Conservation (phyloP, 1,140 invertebrate species). For the Drosophila nigrodunni region DNA sequence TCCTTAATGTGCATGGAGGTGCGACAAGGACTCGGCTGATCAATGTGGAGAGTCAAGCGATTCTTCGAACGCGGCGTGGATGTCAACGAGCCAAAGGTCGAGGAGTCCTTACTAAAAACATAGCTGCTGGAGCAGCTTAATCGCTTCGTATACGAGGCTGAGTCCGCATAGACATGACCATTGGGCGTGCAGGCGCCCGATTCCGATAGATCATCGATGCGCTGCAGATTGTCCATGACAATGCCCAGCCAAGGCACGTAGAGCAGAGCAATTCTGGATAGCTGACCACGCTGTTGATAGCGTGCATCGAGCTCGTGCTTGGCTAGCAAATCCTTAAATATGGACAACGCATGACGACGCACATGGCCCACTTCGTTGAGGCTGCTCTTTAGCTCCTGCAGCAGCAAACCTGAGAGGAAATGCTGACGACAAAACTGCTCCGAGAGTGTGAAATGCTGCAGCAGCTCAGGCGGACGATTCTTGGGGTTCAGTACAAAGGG, state of each 20-base stretch:
- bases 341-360: conserved; percentile 90
- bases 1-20: conserved; percentile 88
- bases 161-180: conserved; percentile 83
- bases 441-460: conserved; percentile 87
- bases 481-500: conserved; percentile 87
- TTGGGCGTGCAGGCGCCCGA: conserved; percentile 66
- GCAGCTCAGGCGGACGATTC: conserved; percentile 86
- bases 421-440: conserved; percentile 95
- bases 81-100: conserved; percentile 63
- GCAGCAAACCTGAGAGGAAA: conserved; percentile 93
- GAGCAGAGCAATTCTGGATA: conserved; percentile 93
- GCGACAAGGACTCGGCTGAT: conserved; percentile 86
- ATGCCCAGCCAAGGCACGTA: conserved; percentile 96
- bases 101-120: conserved; percentile 84
- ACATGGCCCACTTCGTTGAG: conserved; percentile 93
- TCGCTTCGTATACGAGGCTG: conserved; percentile 84
- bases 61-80: conserved; percentile 85
- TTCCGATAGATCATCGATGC: conserved; percentile 85
- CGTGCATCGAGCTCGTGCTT: conserved; percentile 97
- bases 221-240: conserved; percentile 91
- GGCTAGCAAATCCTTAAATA: conserved; percentile 93
- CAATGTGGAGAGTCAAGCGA: conserved; percentile 86
- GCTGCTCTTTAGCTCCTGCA: conserved; percentile 89
- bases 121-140: conserved; percentile 86
- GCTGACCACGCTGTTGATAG: conserved; percentile 91